These are phyloP conservation scores for Petrolisthes manimaculis DNA, from an alignment of 2,888 invertebrate species.

Conservation along the genomic window DNA sequence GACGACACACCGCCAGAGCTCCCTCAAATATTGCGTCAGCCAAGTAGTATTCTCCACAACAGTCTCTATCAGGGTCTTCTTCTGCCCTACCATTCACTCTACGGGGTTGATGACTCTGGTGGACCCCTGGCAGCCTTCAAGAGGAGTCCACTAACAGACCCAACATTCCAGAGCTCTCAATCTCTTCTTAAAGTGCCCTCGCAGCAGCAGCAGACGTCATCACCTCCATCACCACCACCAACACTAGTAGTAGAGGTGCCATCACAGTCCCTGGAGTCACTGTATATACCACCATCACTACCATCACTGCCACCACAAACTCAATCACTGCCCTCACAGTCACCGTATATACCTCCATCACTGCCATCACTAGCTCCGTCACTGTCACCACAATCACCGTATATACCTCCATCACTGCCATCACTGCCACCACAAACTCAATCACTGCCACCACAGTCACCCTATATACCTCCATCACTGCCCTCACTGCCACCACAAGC, in stretches of 20 bases:
- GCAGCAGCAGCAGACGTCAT: not conserved
- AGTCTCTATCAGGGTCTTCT: not conserved
- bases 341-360: not conserved
- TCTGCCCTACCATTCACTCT: not conserved
- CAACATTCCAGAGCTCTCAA: too few relatives aligned
- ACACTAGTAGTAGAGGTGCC: not conserved
- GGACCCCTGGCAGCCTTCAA: too few relatives aligned
- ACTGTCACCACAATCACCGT: not conserved
- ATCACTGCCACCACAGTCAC: not conserved
- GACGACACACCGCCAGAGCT: not conserved
- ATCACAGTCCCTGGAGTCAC: not conserved
- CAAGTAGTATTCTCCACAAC: not conserved
- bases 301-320: not conserved
- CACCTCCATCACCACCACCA: not conserved
- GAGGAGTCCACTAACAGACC: too few relatives aligned
- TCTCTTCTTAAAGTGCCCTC: not conserved
- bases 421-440: not conserved
- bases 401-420: not conserved
- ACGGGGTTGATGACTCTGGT: too few relatives aligned
- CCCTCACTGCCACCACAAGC: not conserved
- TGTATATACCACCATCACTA: not conserved
- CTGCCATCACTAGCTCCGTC: not conserved
- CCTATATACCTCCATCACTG: not conserved
- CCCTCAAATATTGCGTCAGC: not conserved
- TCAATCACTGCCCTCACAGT: not conserved